A percentile compares a stretch with the other conserved stretches of the same genome.
Evolutionary conservation across 2,113 vertebrate genomes (phyloP).

Genomic region (Platysternon megacephalum): DNA sequence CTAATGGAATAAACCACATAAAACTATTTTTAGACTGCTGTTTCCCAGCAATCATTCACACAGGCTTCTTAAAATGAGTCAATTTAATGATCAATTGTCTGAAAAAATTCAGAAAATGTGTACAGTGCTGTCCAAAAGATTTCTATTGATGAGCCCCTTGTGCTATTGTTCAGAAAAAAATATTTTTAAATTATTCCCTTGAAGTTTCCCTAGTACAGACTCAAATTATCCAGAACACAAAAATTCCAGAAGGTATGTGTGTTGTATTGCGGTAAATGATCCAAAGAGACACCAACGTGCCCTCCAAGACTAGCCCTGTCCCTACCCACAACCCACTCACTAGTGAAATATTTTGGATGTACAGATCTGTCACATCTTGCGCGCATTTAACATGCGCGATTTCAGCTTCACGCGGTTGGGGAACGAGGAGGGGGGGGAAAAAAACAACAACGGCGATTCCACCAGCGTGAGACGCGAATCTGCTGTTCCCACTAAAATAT

Average conservation of each 20-base stretch:
- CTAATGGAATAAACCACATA: not conserved
- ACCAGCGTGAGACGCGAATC: too few relatives aligned
- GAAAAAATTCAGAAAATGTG: not conserved
- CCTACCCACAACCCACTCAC: not conserved
- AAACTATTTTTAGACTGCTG: not conserved
- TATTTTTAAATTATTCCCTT: not conserved
- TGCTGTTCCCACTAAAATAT: too few relatives aligned
- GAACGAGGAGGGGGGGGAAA: too few relatives aligned
- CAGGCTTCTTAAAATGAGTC: not conserved
- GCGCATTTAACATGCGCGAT: too few relatives aligned
- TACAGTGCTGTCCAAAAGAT: not conserved
- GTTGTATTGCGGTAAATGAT: not conserved
- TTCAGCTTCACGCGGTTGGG: too few relatives aligned
- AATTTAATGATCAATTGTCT: not conserved
- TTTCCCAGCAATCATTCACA: not conserved
- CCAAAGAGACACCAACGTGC: not conserved
- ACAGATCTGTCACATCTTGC: too few relatives aligned
- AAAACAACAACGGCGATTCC: too few relatives aligned
- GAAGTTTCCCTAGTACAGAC: not conserved
- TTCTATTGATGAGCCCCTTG: not conserved
- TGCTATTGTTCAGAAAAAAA: not conserved
- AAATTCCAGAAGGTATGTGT: not conserved
- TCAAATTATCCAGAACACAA: not conserved
- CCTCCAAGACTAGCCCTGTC: not conserved
- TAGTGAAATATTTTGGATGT: too few relatives aligned